Evolutionary conservation across 2,113 vertebrate species (phyloP), one percentile per base, ranked within the genome.

Genomic region (Gavia stellata): DNA sequence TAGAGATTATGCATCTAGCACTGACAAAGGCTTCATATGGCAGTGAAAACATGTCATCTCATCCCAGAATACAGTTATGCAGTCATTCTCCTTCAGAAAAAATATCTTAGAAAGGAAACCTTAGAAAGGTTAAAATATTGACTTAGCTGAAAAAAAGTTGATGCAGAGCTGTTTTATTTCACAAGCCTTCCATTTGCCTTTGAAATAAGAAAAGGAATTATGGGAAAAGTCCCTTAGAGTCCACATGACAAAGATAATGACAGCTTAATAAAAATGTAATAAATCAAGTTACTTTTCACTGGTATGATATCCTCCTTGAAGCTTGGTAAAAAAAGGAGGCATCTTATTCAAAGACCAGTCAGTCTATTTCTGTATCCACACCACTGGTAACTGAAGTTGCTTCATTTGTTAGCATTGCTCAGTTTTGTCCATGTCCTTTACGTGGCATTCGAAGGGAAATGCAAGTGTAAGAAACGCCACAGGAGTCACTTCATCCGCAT

Each of bases 131-230:
- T 72, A 80, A 71, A 85, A 80, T 68, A 88, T 2, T 61, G 21
- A 88, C 31, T 73, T 70, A 55, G 59, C 20, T 86, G 47, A 59
- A 68, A 81, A 25, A 23, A 81, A 29, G 15, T 62, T 80, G 49
- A 44, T 75, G 36, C 28, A 88, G 28, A 88, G 62, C 44, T 52
- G 47, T 78, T 95, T 96, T 95, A 93, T 96, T 95, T 94, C 40
- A 49, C 34, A 65, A 84, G 21, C 28, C 18, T 95, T 91, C 47
- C 55, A 50, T 84, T 15, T 80, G 24, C 58, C 50, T 92, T 79
- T 78, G 33, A 79, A 92, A 80, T 42, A 56, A 74, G 28, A 58
- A 62, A 85, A 86, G 44, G 42, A 63, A 52, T 63, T 12, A 33
- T 4, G 15, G 61, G n/a, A 50, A 86, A 86, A 89, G 63, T 56